Conservation (phyloP, 2,113 vertebrate species). For the Pelmatolapia mariae region DNA sequence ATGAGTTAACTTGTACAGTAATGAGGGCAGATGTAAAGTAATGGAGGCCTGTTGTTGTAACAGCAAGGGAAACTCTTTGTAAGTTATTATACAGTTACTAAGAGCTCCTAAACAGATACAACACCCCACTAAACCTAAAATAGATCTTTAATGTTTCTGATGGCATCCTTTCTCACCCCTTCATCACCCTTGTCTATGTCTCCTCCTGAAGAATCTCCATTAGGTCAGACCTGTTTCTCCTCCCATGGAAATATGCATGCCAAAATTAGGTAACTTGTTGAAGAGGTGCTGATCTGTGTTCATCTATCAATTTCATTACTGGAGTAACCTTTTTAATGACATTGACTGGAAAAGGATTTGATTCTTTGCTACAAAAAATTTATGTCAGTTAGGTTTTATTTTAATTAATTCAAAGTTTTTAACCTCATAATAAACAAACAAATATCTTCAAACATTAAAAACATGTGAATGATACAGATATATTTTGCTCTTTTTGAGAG, state of each 20-base stretch:
- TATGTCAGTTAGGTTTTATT: not conserved
- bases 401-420: not conserved
- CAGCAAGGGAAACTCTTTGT: not conserved
- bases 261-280: rapidly evolving
- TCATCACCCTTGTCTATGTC: not conserved
- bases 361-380: not conserved
- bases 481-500: not conserved
- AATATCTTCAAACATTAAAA: not conserved
- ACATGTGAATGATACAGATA: rapidly evolving
- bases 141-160: not conserved
- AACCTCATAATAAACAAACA: not conserved
- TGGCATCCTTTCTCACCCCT: rapidly evolving
- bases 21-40: not conserved
- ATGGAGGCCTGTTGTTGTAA: rapidly evolving
- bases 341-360: not conserved
- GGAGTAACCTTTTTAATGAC: not conserved
- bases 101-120: not conserved
- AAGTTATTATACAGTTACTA: not conserved
- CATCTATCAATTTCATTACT: not conserved
- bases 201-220: not conserved
- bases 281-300: not conserved
- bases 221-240: rapidly evolving
- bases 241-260: rapidly evolving
- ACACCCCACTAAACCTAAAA: not conserved
- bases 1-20: rapidly evolving